Evolutionary conservation across 2,888 invertebrate species (phyloP).

Genomic region (Linnaemya vulpina): DNA sequence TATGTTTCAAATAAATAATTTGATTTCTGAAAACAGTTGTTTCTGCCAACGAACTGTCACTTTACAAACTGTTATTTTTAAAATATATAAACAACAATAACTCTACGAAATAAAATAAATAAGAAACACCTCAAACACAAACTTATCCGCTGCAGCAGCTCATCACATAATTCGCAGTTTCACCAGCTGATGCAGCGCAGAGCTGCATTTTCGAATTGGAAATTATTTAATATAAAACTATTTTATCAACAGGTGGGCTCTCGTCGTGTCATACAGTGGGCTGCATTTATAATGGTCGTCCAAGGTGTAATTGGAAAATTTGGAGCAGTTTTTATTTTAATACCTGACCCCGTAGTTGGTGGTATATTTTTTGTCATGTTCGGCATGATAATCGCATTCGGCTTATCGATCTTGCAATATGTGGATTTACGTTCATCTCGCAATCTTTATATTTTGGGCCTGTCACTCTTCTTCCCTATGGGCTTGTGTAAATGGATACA

Average conservation of each 20-base stretch:
- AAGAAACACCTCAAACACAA: no score
- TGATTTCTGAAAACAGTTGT: no score
- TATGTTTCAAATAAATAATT: no score
- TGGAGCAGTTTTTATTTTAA: constrained; percentile 90
- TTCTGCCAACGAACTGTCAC: no score
- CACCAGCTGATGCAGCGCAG: no score
- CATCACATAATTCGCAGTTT: no score
- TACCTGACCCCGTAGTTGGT: constrained; percentile 91
- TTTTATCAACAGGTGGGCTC: constrained; percentile 86
- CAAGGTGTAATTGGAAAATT: constrained; percentile 90
- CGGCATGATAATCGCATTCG: constrained; percentile 92
- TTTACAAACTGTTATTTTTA: no score
- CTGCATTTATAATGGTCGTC: constrained; percentile 88
- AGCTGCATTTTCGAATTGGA: no score
- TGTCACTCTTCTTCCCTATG: constrained; percentile 93
- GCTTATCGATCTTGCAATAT: constrained; percentile 90
- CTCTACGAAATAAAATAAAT: no score
- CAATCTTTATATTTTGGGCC: constrained; percentile 94
- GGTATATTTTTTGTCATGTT: constrained; percentile 93
- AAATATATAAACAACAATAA: no score
- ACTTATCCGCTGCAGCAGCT: no score
- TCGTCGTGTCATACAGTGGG: constrained; percentile 91
- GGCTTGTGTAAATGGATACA: constrained; percentile 90
- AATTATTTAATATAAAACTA: no score
- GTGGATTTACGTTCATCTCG: constrained; percentile 92